phyloP scores from a whole-genome alignment of 2,888 invertebrate species.

The Mesoligia furuncula region DNA sequence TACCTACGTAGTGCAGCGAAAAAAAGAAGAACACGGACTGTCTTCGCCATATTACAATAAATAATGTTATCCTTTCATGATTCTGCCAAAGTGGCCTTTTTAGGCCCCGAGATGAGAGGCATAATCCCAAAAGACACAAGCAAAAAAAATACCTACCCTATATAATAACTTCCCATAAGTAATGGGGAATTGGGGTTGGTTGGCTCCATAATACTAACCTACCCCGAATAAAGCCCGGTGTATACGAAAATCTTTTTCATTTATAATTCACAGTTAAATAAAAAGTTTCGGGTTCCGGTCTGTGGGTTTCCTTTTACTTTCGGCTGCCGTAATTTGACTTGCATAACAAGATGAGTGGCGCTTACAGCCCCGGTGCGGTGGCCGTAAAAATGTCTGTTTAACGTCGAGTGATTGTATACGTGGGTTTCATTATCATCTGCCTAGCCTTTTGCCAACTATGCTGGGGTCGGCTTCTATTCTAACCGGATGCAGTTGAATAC shows the following conservation, averaged over 20 bases:
- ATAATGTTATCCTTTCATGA: no score
- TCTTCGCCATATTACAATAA: no score
- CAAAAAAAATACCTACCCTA: not conserved
- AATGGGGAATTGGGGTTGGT: not conserved
- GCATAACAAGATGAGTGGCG: slow-evolving; percentile 35
- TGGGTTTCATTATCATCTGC: not conserved
- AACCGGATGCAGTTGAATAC: not conserved
- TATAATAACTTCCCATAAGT: slow-evolving; percentile 13
- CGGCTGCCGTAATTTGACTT: slow-evolving; percentile 1
- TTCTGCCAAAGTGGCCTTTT: no score
- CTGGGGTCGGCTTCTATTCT: not conserved
- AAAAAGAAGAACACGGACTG: no score
- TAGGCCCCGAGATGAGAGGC: not conserved
- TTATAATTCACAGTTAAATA: slow-evolving; percentile 50
- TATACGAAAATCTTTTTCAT: slow-evolving; percentile 42
- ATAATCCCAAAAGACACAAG: slow-evolving; percentile 7
- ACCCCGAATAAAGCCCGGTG: slow-evolving; percentile 31
- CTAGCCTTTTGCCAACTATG: not conserved
- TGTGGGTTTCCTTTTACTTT: slow-evolving; percentile 39
- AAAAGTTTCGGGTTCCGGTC: slow-evolving; percentile 33
- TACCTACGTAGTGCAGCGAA: no score
- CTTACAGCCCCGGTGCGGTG: slow-evolving; percentile 5
- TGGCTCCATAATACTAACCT: slow-evolving; percentile 15
- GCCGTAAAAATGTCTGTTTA: not conserved
- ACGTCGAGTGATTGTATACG: not conserved